Conservation (phyloP, 2,797 vertebrate species). For the Arnoldichthys spilopterus region DNA sequence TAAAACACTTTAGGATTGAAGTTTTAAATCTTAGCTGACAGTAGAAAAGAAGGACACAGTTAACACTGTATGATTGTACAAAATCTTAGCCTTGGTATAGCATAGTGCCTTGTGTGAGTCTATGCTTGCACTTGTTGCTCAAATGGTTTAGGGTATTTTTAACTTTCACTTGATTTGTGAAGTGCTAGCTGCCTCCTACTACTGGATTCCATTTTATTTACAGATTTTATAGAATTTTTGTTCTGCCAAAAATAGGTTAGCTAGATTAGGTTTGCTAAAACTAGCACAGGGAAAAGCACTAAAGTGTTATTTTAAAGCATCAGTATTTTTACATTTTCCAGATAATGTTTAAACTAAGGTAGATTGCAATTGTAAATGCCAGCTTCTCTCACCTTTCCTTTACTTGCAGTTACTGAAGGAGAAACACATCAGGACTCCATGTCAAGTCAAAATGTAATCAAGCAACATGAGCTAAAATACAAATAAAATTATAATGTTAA, state of each 20-base stretch:
- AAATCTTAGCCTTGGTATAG: too few species aligned
- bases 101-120: too few species aligned
- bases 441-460: neutral
- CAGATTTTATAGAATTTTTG: neutral
- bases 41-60: neutral
- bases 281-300: neutral
- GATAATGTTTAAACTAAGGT: neutral
- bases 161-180: too few species aligned
- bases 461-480: too few species aligned
- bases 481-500: too few species aligned
- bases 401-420: neutral
- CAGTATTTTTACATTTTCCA: neutral
- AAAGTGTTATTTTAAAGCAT: neutral
- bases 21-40: neutral
- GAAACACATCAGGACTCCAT: neutral
- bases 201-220: neutral
- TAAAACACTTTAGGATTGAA: neutral
- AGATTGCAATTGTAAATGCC: neutral
- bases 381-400: neutral
- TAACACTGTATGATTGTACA: too few species aligned
- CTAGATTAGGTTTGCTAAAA: neutral
- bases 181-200: too few species aligned
- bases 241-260: too few species aligned
- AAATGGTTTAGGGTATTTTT: too few species aligned
- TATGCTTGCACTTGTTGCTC: too few species aligned